Percentiles rank a stretch among this genome's conserved stretches.
These are phyloP conservation scores for Pitta sordida DNA, from an alignment of 2,113 vertebrate genomes.

Conservation along the genomic window DNA sequence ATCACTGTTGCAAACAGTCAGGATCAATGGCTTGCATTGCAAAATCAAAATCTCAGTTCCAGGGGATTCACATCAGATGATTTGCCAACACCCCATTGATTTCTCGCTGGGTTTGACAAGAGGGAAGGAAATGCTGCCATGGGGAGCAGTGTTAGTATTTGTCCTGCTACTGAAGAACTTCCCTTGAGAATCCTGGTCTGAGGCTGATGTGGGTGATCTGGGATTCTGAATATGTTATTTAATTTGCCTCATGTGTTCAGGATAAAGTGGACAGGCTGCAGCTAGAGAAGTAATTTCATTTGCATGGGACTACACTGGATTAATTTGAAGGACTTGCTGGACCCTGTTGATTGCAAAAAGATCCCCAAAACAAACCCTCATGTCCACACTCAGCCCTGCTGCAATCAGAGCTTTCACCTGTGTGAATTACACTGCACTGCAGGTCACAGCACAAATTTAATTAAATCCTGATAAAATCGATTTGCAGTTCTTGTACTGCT, in stretches of 20 bases:
- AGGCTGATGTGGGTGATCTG: neutral
- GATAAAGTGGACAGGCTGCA: neutral
- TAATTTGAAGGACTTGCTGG: neutral
- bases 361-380: neutral
- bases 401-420: neutral
- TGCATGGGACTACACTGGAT: neutral
- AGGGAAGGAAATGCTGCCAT: neutral
- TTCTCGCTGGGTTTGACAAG: neutral
- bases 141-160: neutral
- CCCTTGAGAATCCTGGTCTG: neutral
- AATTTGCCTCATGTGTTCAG: neutral
- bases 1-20: neutral
- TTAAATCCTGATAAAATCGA: constrained; percentile 42
- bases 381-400: rapidly evolving
- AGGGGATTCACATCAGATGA: neutral
- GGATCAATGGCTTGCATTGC: neutral
- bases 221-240: neutral
- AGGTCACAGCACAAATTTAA: constrained; percentile 40
- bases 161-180: neutral
- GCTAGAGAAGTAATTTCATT: neutral
- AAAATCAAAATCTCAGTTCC: neutral
- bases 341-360: neutral
- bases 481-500: neutral
- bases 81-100: neutral
- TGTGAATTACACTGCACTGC: neutral